Base-by-base conservation (phyloP, 2,888 invertebrate genomes). In the Agapostemon virescens region DNA sequence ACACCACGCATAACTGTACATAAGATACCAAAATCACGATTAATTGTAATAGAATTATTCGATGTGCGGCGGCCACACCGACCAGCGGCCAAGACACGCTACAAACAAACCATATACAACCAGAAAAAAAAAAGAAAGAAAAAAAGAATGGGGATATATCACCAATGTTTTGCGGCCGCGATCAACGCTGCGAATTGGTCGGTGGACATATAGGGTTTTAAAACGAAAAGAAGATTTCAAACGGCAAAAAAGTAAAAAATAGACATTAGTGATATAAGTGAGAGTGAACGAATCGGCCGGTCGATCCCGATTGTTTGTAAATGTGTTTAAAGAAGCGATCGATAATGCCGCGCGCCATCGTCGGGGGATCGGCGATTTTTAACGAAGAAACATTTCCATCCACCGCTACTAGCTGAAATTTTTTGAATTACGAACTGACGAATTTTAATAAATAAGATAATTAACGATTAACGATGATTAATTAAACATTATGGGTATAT, bases 331-430 rank as follows among this genome's bases (percentile, higher is more conserved):
- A 63, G 55, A 76, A 78, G 78, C 78, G 84, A 80, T 84, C 84
- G 83, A 86, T 85, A 77, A 23, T 64, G 55, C 74, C 78, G 84
- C 78, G 82, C 76, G 64, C 49, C 45, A 30, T 58, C 79, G 73
- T 84, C 76, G 81, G 79, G 40, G 76, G 33, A 82, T 86, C 85
- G 87, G 84, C 83, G 76, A 86, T 88, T 87, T 87, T 87, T 86
- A 88, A 87, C 88, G 87, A 87, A 87, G 83, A 87, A 87, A 91
- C 88, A 90, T 92, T 91, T 92, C 91, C 92, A 91, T 91, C 91
- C 90, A 91, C 87, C 88, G 88, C 89, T 89, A 87, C 81, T 88
- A 88, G 86, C 84, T 86, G 84, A 86, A 83, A 78, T 86, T 87
- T 87, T 85, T 87, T 85, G 70, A 88, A 87, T 84, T 85, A 87